Percentiles rank a stretch among this genome's conserved stretches.
Conservation (phyloP, 2,888 invertebrate species). For the Phania funesta region DNA sequence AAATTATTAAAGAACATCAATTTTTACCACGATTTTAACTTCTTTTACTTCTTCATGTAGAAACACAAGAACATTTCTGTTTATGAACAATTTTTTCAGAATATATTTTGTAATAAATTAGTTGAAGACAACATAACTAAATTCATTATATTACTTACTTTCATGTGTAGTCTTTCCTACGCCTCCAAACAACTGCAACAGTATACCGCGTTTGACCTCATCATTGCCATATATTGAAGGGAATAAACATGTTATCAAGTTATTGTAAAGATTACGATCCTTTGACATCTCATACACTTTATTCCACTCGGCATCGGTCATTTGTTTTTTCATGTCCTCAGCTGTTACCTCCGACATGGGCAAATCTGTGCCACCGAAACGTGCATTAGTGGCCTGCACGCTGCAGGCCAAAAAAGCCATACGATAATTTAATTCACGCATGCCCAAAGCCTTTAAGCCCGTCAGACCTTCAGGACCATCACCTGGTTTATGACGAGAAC, state of each 20-base stretch:
- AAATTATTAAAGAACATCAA: too few species aligned
- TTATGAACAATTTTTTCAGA: too few species aligned
- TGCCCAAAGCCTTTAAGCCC: constrained; percentile 90
- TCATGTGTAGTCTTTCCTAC: constrained; percentile 96
- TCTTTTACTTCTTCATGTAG: too few species aligned
- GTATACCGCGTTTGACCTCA: constrained; percentile 94
- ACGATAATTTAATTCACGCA: constrained; percentile 90
- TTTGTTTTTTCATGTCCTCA: constrained; percentile 95
- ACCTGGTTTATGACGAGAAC: constrained; percentile 86
- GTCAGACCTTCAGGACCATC: constrained; percentile 91
- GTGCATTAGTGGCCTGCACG: constrained; percentile 91
- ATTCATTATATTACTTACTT: too few species aligned
- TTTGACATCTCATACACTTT: constrained; percentile 98
- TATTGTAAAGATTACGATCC: constrained; percentile 93
- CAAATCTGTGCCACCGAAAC: constrained; percentile 92
- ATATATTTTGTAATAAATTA: too few species aligned
- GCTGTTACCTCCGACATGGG: constrained; percentile 93
- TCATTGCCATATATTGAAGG: constrained; percentile 98
- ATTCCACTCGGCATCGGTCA: constrained; percentile 96
- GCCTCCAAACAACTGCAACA: constrained; percentile 98
- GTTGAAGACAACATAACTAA: too few species aligned
- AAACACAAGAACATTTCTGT: too few species aligned
- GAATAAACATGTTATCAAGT: constrained; percentile 94
- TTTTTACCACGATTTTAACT: too few species aligned
- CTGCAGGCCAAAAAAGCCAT: constrained; percentile 97